Conservation (phyloP, 2,797 vertebrate genomes). For the Sebastes jordani region DNA sequence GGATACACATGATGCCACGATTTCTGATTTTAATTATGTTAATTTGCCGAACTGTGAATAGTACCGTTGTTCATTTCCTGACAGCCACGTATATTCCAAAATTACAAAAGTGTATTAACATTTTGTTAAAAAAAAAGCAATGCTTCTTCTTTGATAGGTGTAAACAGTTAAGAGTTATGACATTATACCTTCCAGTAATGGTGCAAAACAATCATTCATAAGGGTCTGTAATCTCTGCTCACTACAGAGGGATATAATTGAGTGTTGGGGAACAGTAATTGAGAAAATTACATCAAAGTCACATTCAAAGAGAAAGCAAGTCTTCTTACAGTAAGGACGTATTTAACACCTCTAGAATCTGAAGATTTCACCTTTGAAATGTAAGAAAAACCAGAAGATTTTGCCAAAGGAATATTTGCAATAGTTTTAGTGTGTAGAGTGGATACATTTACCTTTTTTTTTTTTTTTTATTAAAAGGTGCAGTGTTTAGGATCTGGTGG, state of each 20-base stretch:
- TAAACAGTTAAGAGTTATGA: neutral
- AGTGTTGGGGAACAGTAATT: neutral
- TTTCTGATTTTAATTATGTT: too few species aligned
- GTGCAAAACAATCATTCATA: neutral
- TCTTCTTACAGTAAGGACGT: neutral
- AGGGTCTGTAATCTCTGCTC: neutral
- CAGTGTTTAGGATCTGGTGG: too few species aligned
- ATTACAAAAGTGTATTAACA: too few species aligned
- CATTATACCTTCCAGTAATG: neutral
- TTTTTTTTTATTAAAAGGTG: neutral
- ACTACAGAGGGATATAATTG: too few species aligned
- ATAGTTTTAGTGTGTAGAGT: neutral
- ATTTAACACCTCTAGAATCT: neutral
- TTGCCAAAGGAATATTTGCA: neutral
- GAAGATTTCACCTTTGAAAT: neutral
- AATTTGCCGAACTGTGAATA: too few species aligned
- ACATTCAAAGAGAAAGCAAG: neutral
- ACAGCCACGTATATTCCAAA: too few species aligned
- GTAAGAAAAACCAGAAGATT: neutral
- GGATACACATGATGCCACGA: too few species aligned
- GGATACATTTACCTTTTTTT: neutral
- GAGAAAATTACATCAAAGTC: neutral
- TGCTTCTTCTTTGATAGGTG: too few species aligned
- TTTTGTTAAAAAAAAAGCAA: too few species aligned
- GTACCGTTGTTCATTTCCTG: too few species aligned